These are phyloP conservation scores for Heliconius hortense DNA, from an alignment of 2,888 invertebrate species.

Conservation along the genomic window DNA sequence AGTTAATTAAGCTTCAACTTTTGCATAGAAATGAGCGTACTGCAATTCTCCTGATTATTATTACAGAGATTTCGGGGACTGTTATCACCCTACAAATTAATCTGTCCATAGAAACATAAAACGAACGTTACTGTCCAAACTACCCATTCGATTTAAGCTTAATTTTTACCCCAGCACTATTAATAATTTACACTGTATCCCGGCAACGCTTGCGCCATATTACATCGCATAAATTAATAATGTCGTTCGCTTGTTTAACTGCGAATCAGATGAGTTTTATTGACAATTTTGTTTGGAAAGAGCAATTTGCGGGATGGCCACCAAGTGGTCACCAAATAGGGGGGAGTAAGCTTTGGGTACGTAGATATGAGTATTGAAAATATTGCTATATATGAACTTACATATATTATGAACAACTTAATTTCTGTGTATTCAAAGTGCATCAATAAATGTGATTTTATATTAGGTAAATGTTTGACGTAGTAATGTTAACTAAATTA, in stretches of 20 bases:
- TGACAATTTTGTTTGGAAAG: conserved; percentile 82
- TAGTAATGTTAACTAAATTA: not conserved
- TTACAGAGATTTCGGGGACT: conserved; percentile 48
- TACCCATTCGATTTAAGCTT: conserved; percentile 81
- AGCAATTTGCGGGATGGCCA: conserved; percentile 81
- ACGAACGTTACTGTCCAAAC: conserved; percentile 75
- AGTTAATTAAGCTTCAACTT: conserved; percentile 10
- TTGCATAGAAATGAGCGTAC: conserved; percentile 14
- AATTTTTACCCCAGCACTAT: conserved; percentile 82
- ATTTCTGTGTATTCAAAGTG: not conserved
- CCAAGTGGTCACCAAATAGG: conserved; percentile 79
- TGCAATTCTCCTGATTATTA: conserved; percentile 42
- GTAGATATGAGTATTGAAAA: conserved; percentile 38
- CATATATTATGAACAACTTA: not conserved
- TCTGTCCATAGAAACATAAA: conserved; percentile 75
- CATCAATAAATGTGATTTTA: not conserved
- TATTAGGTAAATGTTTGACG: not conserved
- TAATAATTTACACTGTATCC: conserved; percentile 81
- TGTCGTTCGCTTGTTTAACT: conserved; percentile 81
- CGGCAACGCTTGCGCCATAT: conserved; percentile 79
- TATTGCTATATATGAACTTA: not conserved
- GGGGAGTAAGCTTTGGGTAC: conserved; percentile 48
- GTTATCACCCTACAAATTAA: conserved; percentile 72
- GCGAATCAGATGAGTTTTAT: conserved; percentile 83
- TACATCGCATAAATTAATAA: conserved; percentile 82